Evolutionary conservation across 2,888 invertebrate species (phyloP).

Genomic region (Drosophila meridionalis): DNA sequence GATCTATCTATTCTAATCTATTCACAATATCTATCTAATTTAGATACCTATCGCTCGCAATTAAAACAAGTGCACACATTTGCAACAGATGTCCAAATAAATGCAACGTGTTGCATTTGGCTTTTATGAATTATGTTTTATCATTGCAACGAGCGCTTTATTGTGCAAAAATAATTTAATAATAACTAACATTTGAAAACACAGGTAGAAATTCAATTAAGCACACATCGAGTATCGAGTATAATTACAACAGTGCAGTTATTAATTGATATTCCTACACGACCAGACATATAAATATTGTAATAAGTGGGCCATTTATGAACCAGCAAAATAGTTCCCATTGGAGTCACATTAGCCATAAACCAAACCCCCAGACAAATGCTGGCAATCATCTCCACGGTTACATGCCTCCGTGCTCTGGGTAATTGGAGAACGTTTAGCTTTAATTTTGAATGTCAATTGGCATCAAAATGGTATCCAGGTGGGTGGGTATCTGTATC

Average conservation of each 20-base stretch:
- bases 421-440: constrained; percentile 65
- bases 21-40: neutral
- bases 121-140: constrained; percentile 24
- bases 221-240: constrained; percentile 35
- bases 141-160: constrained; percentile 34
- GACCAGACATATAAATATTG: constrained; percentile 47
- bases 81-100: constrained; percentile 8
- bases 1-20: no score
- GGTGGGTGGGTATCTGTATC: neutral
- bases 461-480: constrained; percentile 29
- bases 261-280: constrained; percentile 65
- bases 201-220: constrained; percentile 30
- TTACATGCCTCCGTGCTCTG: constrained; percentile 66
- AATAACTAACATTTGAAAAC: constrained; percentile 44
- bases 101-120: constrained; percentile 21
- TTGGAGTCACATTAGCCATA: constrained; percentile 15
- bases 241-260: constrained; percentile 70
- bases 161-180: constrained; percentile 50
- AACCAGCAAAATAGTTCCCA: constrained; percentile 46
- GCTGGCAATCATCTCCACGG: constrained; percentile 32
- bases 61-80: neutral
- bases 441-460: constrained; percentile 58
- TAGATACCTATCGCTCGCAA: neutral
- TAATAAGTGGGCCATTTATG: constrained; percentile 74
- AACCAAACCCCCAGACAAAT: neutral